Evolutionary conservation across 2,888 invertebrate genomes (phyloP), one percentile per base, ranked within the genome.

Genomic region (Oligia fasciuncula): DNA sequence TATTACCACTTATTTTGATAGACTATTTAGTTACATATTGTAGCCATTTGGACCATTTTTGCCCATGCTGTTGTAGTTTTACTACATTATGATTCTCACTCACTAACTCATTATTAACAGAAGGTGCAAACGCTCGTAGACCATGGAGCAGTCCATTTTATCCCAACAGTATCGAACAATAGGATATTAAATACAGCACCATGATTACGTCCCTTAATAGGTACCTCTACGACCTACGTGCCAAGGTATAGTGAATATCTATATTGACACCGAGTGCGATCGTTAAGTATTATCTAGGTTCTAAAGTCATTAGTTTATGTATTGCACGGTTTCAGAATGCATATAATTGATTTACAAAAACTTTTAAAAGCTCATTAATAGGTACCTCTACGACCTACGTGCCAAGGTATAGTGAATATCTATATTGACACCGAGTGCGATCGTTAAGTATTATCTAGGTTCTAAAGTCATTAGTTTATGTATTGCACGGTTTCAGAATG

Each of bases 291-390:
- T 49, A n/a, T 40, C 17, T 71, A 23, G 0, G 35, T 17, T n/a
- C 74, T 72, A 73, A 40, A 75, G 74, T 75, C 79, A 82, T 78
- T 75, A 65, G 60, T 78, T 46, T 17, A 11, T 35, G 1, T 74
- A 77, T 76, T 76, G 57, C 66, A 76, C 67, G 11, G 19, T 51
- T 60, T 49, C 4, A 29, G 17, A 17, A 67, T 9, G 51, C 19
- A 4, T 35, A 5, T n/a, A 74, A 46, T 14, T 35, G 1, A 9
- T 76, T 46, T 0, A n/a, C 9, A 35, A n/a, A 6, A 43, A 1
- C n/a, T 49, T n/a, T 19, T 11, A 13, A 19, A 60, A 35, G 14
- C 13, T 0, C 51, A 69, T 19, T 35, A 73, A 29, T 51, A 9
- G 43, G 43, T 43, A 35, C 49, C 40, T 9, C 4, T 49, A 17